Base-by-base conservation (phyloP, 2,113 vertebrate species). In the Oncorhynchus mykiss region DNA sequence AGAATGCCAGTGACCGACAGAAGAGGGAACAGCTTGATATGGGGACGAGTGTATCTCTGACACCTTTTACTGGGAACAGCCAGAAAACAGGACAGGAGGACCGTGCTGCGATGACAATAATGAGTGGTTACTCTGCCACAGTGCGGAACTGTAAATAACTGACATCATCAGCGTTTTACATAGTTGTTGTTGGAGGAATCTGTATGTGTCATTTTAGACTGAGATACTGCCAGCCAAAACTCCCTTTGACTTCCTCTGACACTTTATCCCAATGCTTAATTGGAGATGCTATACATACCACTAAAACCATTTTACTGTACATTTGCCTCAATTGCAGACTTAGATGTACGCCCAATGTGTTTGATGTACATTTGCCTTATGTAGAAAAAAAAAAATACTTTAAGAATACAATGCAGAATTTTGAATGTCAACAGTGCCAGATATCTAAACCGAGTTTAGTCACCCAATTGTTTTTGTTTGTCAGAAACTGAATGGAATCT, bases 111-210 rank as follows among this genome's bases (percentile, higher is more conserved):
- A 78, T 79, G 74, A 84, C 54, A 74, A 77, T 78, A 16, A 62
- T 62, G 59, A 62, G 59, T 62, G 13, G 59, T 62, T 62, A 84
- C 74, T 83, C 80, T 81, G 83, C 82, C 81, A 85, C 78, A 70
- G 75, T 77, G 82, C 81, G 85, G 86, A 78, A 29, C 73, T 87
- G 74, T 86, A 89, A 83, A 88, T 88, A 86, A 87, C 85, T 84
- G 84, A 91, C 81, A 88, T 91, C 91, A 90, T 89, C 90, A 92
- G 91, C 87, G 6, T 67, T 24, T 5, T 24, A 45, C 39, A 45
- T 9, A 6, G 18, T 20, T 67, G 66, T 31, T 68, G 84, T 84
- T 68, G 76, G 80, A 84, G 85, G 64, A 70, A n/a, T 49, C 20
- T 70, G 29, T 20, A 24, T 71, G 59, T 80, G 79, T 88, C 60